Conservation (phyloP, 92 coral and sea anemone genomes). For the Zoanthus solanderi region DNA sequence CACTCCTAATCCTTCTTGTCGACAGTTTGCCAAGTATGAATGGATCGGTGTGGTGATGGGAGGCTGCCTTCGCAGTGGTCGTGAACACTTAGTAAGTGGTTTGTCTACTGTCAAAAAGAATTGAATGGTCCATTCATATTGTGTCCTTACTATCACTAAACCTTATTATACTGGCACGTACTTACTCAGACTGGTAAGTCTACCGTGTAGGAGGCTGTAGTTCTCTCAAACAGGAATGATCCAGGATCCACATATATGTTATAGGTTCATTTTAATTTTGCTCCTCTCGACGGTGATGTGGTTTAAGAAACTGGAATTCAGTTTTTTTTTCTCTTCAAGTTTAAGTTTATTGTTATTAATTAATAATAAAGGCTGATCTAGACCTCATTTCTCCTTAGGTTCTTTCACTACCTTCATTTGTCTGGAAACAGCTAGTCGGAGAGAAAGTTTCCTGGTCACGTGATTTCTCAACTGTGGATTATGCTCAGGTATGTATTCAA, state of each 20-base stretch:
- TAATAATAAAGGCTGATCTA: neutral
- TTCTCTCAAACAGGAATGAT: no score
- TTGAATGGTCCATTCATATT: no score
- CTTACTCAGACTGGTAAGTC: no score
- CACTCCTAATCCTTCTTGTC: conserved; percentile 94
- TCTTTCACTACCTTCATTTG: conserved; percentile 87
- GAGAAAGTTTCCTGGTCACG: conserved; percentile 97
- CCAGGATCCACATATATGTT: no score
- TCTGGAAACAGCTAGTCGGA: conserved; percentile 95
- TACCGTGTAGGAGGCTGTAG: no score
- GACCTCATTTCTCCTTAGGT: conserved; percentile 45
- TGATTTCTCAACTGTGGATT: conserved; percentile 91
- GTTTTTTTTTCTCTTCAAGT: no score
- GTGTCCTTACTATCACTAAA: no score
- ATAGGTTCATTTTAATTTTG: neutral
- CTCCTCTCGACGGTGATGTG: no score
- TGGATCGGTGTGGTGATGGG: conserved; percentile 99
- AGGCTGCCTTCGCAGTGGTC: conserved; percentile 89
- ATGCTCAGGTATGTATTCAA: conserved; percentile 65
- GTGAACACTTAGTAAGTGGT: conserved; percentile 83
- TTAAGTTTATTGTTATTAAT: no score
- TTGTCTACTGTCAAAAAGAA: neutral
- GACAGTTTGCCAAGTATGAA: conserved; percentile 85
- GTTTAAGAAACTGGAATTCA: no score
- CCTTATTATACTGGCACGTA: no score